Evolutionary conservation across 2,797 vertebrate species (phyloP), one percentile per base, ranked within the genome.

Genomic region (Anolis apletophallus): DNA sequence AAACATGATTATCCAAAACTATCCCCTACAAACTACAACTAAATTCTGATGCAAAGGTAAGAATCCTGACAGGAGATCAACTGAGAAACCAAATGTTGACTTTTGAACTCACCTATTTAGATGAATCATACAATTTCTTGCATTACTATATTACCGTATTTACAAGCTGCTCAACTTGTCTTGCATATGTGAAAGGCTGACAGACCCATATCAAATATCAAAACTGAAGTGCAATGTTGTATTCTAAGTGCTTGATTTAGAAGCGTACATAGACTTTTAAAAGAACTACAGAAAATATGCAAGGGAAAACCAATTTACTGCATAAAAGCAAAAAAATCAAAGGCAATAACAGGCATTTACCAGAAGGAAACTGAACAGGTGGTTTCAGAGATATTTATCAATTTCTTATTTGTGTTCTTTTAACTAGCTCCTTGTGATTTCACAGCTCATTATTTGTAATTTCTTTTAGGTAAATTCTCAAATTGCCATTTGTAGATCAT

Each of bases 401-500:
- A 75, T 86, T 86, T 75, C 55, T 86, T 86, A 81, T 86, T 81
- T 86, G 71, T 76, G 79, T 55, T 81, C 23, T 81, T 75, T n/a
- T 86, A 67, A 68, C 71, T 40, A 86, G 32, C 80, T 81, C 80
- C 74, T 81, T 87, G 29, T 68, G 85, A 76, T 87, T 81, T 87
- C 85, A 87, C 85, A 81, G 80, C 72, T 87, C 71, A 67, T 81
- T 81, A 86, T 86, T 86, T 86, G 79, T 75, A 73, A 74, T 5
- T 74, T 81, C 57, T 76, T 74, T 74, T 81, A 67, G 81, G 71
- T 75, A 81, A 86, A 68, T 86, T 86, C 57, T 81, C 57, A 74
- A 86, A 74, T 81, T 86, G 40, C 57, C 54, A 23, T 74, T 74
- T 74, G 78, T 17, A 21, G 34, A 67, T 86, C 78, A 75, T 55